These are phyloP conservation scores for Thera britannica DNA, from an alignment of 2,888 invertebrate species.

Conservation along the genomic window DNA sequence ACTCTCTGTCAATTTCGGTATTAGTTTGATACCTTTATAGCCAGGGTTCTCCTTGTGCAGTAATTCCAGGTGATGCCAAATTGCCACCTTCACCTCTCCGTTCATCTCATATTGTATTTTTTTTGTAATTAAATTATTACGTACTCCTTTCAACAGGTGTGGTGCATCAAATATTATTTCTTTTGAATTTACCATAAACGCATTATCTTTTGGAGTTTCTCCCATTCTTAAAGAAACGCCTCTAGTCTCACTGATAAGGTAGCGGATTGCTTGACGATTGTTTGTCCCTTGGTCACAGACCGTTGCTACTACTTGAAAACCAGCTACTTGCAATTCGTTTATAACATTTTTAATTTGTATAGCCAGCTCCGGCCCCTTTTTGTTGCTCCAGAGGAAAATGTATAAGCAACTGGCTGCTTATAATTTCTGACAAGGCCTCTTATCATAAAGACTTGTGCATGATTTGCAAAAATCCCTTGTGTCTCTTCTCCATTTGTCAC, in stretches of 20 bases:
- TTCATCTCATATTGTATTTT: too few relatives aligned
- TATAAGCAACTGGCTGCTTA: neutral
- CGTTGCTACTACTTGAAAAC: neutral
- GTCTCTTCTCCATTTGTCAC: neutral
- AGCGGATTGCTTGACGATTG: neutral
- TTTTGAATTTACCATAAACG: neutral
- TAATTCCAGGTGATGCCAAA: neutral
- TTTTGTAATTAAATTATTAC: too few relatives aligned
- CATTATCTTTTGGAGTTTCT: neutral
- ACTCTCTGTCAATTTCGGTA: neutral
- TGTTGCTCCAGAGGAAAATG: neutral
- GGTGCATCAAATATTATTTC: neutral
- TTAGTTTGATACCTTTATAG: neutral
- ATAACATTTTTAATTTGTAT: neutral
- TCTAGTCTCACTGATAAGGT: neutral
- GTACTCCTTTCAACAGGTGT: neutral
- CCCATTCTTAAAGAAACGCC: neutral
- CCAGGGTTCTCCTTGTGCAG: neutral
- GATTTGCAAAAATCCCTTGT: neutral
- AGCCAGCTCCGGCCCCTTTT: neutral
- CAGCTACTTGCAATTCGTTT: neutral
- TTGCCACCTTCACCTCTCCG: neutral
- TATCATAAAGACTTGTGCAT: neutral
- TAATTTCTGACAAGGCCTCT: neutral
- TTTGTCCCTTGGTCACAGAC: neutral